A percentile compares a stretch with the other conserved stretches of the same genome.
Evolutionary conservation across 2,797 vertebrate species (phyloP).

Genomic region (Aplochiton taeniatus): DNA sequence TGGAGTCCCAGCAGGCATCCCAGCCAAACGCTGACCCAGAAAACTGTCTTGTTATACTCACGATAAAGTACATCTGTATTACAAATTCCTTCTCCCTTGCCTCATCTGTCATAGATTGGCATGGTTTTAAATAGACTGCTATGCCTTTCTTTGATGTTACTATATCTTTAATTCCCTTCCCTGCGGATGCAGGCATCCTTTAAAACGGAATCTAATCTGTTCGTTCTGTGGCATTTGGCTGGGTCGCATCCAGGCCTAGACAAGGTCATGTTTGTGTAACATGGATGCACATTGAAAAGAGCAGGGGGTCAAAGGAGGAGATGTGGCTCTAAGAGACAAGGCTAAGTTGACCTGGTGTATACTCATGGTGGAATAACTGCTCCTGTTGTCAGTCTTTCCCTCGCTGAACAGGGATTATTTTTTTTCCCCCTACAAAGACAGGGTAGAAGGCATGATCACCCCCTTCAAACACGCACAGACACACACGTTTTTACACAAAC

Average conservation of each 20-base stretch:
- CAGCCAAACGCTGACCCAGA: no score
- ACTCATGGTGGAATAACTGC: no score
- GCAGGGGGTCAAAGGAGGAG: slow-evolving; percentile 21
- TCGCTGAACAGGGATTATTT: no score
- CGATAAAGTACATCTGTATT: background rate
- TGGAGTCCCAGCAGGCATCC: no score
- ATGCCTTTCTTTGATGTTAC: background rate
- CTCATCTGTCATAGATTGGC: no score
- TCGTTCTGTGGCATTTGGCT: slow-evolving; percentile 51
- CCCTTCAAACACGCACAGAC: background rate
- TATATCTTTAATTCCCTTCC: background rate
- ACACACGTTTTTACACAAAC: background rate
- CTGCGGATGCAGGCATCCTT: no score
- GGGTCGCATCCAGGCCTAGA: slow-evolving; percentile 11
- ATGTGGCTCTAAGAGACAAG: background rate
- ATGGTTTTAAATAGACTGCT: background rate
- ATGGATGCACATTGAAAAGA: slow-evolving; percentile 46
- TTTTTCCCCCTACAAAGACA: no score
- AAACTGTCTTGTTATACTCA: no score
- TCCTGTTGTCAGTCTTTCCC: no score
- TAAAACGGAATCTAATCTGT: background rate
- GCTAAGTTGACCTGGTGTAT: no score
- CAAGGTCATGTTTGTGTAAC: slow-evolving; percentile 34
- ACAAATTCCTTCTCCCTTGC: background rate
- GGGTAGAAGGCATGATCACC: no score